Evolutionary conservation across 2,797 vertebrate species (phyloP), one percentile per base, ranked within the genome.

Genomic region (Coranthus polyacanthus): DNA sequence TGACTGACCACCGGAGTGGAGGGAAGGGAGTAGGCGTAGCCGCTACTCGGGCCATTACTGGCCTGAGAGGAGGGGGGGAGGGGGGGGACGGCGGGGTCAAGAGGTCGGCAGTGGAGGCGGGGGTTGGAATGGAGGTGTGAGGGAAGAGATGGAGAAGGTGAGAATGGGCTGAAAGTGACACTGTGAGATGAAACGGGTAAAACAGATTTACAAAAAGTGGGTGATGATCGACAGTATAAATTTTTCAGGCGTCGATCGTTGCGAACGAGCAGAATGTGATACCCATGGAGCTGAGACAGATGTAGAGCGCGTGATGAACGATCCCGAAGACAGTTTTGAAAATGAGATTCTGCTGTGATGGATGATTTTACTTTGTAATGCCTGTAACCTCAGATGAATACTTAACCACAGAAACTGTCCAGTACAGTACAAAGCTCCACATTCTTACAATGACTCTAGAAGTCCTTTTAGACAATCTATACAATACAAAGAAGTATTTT

Each of bases 1-100:
- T 98, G 97, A 75, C 92, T 85, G 24, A 97, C 91, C 47, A 98
- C 96, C n/a, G 97, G 97, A 8, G 97, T 98, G 84, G 96, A 98
- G 0, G 97, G 97, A 79, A 99, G 93, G 9, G 97, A 99, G 79
- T 94, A 96, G 17, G 95, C 93, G 89, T 95, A 96, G 85, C 97
- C 95, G 6, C 93, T 93, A 64, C 92, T 92, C 80, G 95, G 95
- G 84, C 96, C 97, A 0, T 98, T 98, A 90, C 93, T 96, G 84
- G 96, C 91, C 97, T 99, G 93, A 79, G 80, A 70, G 38, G 65
- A 39, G 65, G 26, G 16, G 70, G 26, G 61, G 58, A 6, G 45
- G 61, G 32, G 53, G 60, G 49, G 50, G 70, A 34, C 1, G 3
- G 26, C 2, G 16, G 52, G 75, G 68, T 72, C 79, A 54, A 22